Conservation (phyloP, 2,888 invertebrate species). For the Pristionchus arcanus region DNA sequence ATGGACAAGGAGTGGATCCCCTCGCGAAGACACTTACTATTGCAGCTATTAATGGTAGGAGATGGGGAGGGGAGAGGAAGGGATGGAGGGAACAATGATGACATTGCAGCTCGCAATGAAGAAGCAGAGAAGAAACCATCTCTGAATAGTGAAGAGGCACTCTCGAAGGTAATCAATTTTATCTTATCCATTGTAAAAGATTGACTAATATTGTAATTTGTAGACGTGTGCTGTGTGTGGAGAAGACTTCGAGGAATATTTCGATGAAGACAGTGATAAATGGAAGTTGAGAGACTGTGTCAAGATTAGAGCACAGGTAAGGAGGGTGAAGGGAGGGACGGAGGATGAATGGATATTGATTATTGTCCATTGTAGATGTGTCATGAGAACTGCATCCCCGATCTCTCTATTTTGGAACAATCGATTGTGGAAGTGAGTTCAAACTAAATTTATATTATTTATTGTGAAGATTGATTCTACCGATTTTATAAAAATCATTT, state of each 20-base stretch:
- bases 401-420: constrained; percentile 16
- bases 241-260: constrained; percentile 95
- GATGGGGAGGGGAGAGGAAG: neutral
- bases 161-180: constrained; percentile 42
- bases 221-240: constrained; percentile 91
- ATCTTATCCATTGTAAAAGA: neutral
- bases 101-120: constrained; percentile 16
- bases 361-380: constrained; percentile 8
- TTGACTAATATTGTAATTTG: constrained; percentile 56
- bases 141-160: constrained; percentile 27
- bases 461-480: neutral
- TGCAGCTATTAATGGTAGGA: constrained; percentile 22
- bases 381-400: constrained; percentile 23
- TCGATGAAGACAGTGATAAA: constrained; percentile 96
- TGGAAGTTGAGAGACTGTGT: constrained; percentile 87
- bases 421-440: neutral
- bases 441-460: neutral
- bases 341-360: neutral
- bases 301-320: constrained; percentile 28
- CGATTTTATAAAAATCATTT: neutral
- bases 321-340: neutral
- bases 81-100: neutral
- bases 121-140: constrained; percentile 27
- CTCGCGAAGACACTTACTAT: neutral
- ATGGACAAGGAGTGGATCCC: constrained; percentile 31